Base-by-base conservation (phyloP, 2,113 vertebrate species). In the Entomyzon cyanotis region DNA sequence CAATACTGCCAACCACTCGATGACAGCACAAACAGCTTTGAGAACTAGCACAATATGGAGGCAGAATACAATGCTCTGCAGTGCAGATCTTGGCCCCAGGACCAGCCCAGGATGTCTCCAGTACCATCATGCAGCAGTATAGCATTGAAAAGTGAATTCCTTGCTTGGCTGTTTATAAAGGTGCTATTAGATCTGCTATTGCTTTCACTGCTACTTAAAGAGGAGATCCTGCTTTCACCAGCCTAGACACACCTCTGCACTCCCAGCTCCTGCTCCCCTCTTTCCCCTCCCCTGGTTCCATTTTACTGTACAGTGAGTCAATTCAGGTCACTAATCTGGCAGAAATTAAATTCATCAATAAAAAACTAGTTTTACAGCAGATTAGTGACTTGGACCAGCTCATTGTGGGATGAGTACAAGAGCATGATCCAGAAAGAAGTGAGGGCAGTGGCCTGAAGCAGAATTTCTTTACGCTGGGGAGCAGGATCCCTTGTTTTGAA, bases 391-490 rank as follows among this genome's bases (percentile, higher is more conserved):
- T 30, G 56, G n/a, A 75, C 52, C 2, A 2, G 6, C 35, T 78
- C 33, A 18, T 23, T 70, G 39, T 55, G 39, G 9, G 10, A 7
- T 2, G 20, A 46, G 39, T 53, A 82, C 64, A 50, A 42, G 53
- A 73, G 41, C 2, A 2, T 15, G 53, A 69, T 44, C 44, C 0
- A 1, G 27, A 14, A 47, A 31, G 63, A 47, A n/a, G 20, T 15
- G 28, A 79, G 37, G 58, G n/a, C 23, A 12, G 27, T 6, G 2
- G 44, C 20, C 62, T 67, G 33, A 39, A 22, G 68, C 2, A 24
- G 55, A 42, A 90, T 11, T n/a, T 67, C 33, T 33, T 13, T 10
- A 5, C 0, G 0, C 25, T 3, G 15, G 42, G n/a, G 11, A 28
- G 31, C 25, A 4, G 39, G 22, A 47, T 30, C 33, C 17, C n/a